Evolutionary conservation across 2,113 vertebrate genomes (phyloP).

Genomic region (Paramormyrops kingsleyae): DNA sequence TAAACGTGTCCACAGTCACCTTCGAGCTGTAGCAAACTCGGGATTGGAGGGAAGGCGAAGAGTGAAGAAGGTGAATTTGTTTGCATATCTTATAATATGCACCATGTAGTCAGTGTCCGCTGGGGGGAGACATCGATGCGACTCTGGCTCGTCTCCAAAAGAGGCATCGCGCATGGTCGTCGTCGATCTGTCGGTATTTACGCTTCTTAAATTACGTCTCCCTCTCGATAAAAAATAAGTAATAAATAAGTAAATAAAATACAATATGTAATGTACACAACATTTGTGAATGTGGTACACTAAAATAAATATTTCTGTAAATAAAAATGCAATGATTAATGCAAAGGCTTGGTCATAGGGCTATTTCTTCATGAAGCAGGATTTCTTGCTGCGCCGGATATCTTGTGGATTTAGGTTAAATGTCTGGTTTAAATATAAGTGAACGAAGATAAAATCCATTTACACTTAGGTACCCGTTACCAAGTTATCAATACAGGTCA

Average conservation of each 20-base stretch:
- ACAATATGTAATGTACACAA: not conserved
- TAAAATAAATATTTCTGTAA: not conserved
- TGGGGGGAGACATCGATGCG: conserved; percentile 10
- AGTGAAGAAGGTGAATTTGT: not conserved
- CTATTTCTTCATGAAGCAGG: not conserved
- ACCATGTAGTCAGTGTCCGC: not conserved
- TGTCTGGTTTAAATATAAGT: not conserved
- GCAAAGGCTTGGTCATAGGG: not conserved
- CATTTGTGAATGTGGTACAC: not conserved
- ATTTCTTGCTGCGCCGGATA: not conserved
- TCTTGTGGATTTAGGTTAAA: not conserved
- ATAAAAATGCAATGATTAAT: not conserved
- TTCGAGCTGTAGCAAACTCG: conserved; percentile 45
- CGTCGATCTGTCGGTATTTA: not conserved
- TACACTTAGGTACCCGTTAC: not conserved
- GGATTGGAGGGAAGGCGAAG: conserved; percentile 4
- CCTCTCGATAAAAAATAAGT: not conserved
- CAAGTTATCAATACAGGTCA: not conserved
- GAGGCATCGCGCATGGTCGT: not conserved
- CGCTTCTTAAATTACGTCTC: not conserved
- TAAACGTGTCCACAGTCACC: conserved; percentile 39
- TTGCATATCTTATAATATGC: not conserved
- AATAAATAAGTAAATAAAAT: not conserved
- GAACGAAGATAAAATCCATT: not conserved
- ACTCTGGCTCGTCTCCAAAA: not conserved